These are phyloP conservation scores for Cheilosia pagana DNA, from an alignment of 2,888 invertebrate genomes.

Conservation along the genomic window DNA sequence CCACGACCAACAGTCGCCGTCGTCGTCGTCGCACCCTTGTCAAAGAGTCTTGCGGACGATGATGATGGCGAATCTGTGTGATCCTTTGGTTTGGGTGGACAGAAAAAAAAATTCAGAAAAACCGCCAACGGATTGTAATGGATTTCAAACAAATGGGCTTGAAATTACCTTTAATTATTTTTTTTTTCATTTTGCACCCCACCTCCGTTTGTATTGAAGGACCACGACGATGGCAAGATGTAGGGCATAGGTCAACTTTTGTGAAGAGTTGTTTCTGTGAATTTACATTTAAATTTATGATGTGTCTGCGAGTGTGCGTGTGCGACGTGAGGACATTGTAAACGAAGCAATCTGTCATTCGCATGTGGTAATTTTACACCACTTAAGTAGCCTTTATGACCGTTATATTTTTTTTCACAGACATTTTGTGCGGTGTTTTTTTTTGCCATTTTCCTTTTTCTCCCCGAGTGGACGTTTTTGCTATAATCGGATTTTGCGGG, in stretches of 20 bases:
- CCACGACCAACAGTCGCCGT: neutral
- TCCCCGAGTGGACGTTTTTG: slow-evolving; percentile 35
- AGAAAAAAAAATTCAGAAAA: neutral
- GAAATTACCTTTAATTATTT: slow-evolving; percentile 57
- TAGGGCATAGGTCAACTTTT: slow-evolving; percentile 36
- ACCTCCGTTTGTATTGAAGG: neutral
- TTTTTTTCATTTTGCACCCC: neutral
- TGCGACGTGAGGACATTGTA: slow-evolving; percentile 62
- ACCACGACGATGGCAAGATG: slow-evolving; percentile 2
- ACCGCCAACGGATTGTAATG: slow-evolving; percentile 63
- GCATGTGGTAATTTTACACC: slow-evolving; percentile 74
- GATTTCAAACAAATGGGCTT: slow-evolving; percentile 68
- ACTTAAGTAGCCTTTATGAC: slow-evolving; percentile 73
- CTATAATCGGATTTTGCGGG: slow-evolving; percentile 65
- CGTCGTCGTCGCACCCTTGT: slow-evolving; percentile 45
- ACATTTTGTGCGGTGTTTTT: slow-evolving; percentile 14
- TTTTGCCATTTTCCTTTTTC: no score
- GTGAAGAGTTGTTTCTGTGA: neutral
- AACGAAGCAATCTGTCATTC: slow-evolving; percentile 72
- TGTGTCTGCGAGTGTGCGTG: slow-evolving; percentile 29
- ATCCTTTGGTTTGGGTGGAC: slow-evolving; percentile 24
- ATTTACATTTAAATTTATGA: slow-evolving; percentile 48
- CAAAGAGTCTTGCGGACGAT: slow-evolving; percentile 33
- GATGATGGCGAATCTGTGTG: slow-evolving; percentile 45
- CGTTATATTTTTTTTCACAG: slow-evolving; percentile 55